Conservation (phyloP, 2,797 vertebrate genomes). For the Miichthys miiuy region DNA sequence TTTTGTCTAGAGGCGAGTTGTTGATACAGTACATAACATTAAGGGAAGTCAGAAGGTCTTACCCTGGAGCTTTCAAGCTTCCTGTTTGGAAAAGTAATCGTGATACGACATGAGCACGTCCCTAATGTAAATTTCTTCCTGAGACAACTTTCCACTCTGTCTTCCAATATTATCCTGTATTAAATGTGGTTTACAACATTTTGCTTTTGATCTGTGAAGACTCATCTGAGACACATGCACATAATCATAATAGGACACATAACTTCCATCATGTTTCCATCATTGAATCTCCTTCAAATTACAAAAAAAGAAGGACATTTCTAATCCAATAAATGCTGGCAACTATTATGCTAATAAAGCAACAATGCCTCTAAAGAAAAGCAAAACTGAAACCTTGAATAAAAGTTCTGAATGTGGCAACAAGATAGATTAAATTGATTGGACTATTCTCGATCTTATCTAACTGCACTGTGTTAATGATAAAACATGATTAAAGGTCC, state of each 20-base stretch:
- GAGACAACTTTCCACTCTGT: background rate
- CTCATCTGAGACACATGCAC: background rate
- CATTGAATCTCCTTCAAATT: too few species aligned
- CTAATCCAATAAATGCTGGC: too few species aligned
- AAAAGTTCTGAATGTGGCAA: too few species aligned
- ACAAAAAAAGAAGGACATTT: too few species aligned
- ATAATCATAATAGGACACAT: background rate
- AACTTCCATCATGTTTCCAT: background rate
- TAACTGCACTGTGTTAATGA: background rate
- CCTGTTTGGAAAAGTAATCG: background rate
- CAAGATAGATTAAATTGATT: too few species aligned
- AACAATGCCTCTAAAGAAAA: too few species aligned
- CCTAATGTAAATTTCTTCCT: background rate
- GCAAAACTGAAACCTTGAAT: too few species aligned
- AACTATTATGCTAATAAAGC: too few species aligned
- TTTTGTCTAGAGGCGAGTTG: background rate
- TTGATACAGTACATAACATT: background rate
- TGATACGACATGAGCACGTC: background rate
- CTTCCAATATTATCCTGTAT: too few species aligned
- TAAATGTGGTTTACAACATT: background rate
- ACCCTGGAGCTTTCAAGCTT: background rate
- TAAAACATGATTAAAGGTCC: background rate
- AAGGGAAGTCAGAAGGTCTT: background rate
- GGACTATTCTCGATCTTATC: too few species aligned
- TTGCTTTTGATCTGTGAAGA: background rate